These are phyloP conservation scores for Heterochromis multidens DNA, from an alignment of 2,113 vertebrate genomes.

Conservation along the genomic window DNA sequence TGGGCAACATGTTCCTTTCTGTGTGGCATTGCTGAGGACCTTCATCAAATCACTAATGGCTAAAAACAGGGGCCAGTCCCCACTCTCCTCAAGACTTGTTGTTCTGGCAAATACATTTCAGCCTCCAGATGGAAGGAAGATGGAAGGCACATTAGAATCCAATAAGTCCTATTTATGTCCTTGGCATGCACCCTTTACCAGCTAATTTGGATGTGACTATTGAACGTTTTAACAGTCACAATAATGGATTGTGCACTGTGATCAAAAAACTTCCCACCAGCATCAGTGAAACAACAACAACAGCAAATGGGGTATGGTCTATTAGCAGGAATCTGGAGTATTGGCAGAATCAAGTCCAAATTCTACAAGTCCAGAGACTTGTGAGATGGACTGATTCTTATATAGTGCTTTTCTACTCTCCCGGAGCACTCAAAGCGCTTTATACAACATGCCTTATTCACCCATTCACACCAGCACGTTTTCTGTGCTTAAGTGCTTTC, in stretches of 20 bases:
- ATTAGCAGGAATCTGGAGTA: not conserved
- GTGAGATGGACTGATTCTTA: too few relatives aligned
- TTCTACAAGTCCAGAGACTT: not conserved
- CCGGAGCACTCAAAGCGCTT: too few relatives aligned
- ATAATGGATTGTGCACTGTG: not conserved
- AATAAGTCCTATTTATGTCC: conserved; percentile 23
- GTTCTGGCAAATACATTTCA: conserved; percentile 22
- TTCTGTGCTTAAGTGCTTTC: too few relatives aligned
- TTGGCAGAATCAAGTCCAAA: not conserved
- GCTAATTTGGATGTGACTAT: not conserved
- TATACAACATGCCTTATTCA: too few relatives aligned
- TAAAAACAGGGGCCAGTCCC: conserved; percentile 43
- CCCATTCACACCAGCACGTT: too few relatives aligned
- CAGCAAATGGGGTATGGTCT: not conserved
- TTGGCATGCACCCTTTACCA: not conserved
- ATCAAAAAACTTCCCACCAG: not conserved
- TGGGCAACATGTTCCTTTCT: conserved; percentile 29
- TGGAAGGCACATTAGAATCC: conserved; percentile 16
- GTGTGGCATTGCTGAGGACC: conserved; percentile 35
- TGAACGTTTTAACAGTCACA: not conserved
- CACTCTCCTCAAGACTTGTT: conserved; percentile 14
- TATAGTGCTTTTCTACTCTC: too few relatives aligned
- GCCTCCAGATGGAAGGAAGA: conserved; percentile 46
- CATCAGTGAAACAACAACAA: not conserved
- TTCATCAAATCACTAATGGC: conserved; percentile 62